A percentile compares a stretch with the other conserved stretches of the same genome.
Conservation (phyloP, 2,888 invertebrate genomes). For the Drosophila flavopinicola region DNA sequence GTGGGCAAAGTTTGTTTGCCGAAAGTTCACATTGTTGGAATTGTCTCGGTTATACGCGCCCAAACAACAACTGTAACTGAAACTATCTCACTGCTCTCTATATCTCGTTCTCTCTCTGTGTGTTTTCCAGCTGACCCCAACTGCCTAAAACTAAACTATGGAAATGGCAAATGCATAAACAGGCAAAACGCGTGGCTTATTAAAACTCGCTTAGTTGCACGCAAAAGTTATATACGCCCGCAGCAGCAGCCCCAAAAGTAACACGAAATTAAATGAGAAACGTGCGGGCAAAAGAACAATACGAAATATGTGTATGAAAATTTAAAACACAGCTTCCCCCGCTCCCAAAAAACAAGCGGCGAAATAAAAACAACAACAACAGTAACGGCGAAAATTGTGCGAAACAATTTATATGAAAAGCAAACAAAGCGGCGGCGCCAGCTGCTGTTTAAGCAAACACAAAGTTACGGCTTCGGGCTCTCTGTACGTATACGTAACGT, state of each 20-base stretch:
- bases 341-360: slow-evolving; percentile 2
- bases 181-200: slow-evolving; percentile 44
- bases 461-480: slow-evolving; percentile 58
- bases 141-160: slow-evolving; percentile 24
- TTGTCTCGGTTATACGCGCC: slow-evolving; percentile 27
- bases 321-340: slow-evolving; percentile 45
- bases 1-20: slow-evolving; percentile 45
- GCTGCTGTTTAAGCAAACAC: slow-evolving; percentile 74
- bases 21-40: slow-evolving; percentile 51
- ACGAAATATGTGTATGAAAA: slow-evolving; percentile 52
- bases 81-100: slow-evolving; percentile 32
- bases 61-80: slow-evolving; percentile 19
- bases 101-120: background rate
- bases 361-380: slow-evolving; percentile 18
- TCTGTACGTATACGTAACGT: background rate
- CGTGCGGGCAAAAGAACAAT: slow-evolving; percentile 60
- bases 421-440: slow-evolving; percentile 56
- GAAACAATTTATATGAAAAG: slow-evolving; percentile 68
- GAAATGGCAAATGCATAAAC: slow-evolving; percentile 35
- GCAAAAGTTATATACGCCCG: slow-evolving; percentile 14
- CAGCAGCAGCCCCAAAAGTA: slow-evolving; percentile 34
- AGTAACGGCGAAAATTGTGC: slow-evolving; percentile 52
- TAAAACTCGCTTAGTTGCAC: slow-evolving; percentile 49
- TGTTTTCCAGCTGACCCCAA: slow-evolving; percentile 15
- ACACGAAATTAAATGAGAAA: slow-evolving; percentile 57